Conservation (phyloP, 1,140 invertebrate species). For the Lordiphosa mommai region DNA sequence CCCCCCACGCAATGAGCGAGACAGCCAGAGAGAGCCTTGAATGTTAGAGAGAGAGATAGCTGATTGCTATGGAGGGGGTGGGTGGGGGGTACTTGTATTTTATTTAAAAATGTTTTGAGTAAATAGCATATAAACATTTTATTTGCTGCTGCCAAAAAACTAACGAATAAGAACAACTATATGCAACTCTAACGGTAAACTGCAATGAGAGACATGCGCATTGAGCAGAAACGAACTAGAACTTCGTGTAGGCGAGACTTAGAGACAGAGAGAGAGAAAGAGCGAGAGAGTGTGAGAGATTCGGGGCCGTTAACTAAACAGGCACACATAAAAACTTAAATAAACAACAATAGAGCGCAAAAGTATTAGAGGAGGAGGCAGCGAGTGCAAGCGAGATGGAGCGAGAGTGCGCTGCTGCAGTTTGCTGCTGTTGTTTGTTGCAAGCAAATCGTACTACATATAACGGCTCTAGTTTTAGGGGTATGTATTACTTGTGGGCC, state of each 20-base stretch:
- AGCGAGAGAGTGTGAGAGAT: slow-evolving; percentile 44
- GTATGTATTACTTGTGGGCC: slow-evolving; percentile 44
- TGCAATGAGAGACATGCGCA: slow-evolving; percentile 63
- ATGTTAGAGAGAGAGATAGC: slow-evolving; percentile 7
- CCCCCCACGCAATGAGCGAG: slow-evolving; percentile 25
- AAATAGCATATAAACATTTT: slow-evolving; percentile 78
- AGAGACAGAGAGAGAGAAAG: slow-evolving; percentile 9
- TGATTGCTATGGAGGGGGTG: slow-evolving; percentile 11
- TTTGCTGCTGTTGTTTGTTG: slow-evolving; percentile 76
- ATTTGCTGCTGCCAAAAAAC: slow-evolving; percentile 71
- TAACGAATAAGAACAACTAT: slow-evolving; percentile 51
- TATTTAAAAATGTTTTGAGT: slow-evolving; percentile 78
- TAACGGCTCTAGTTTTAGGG: neutral
- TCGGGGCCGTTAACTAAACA: slow-evolving; percentile 76
- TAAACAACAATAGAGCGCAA: slow-evolving; percentile 70
- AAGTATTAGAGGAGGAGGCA: slow-evolving; percentile 1
- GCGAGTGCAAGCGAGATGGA: neutral
- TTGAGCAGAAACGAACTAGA: slow-evolving; percentile 5
- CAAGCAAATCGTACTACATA: slow-evolving; percentile 18
- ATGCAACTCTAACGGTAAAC: slow-evolving; percentile 44
- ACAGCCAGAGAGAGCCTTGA: slow-evolving; percentile 10
- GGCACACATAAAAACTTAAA: slow-evolving; percentile 77
- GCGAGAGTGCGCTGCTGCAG: slow-evolving; percentile 41
- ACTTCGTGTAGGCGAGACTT: slow-evolving; percentile 1
- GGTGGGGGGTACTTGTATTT: slow-evolving; percentile 48